Evolutionary conservation across 2,797 vertebrate genomes (phyloP), one percentile per base, ranked within the genome.

Genomic region (Amniataba percoides): DNA sequence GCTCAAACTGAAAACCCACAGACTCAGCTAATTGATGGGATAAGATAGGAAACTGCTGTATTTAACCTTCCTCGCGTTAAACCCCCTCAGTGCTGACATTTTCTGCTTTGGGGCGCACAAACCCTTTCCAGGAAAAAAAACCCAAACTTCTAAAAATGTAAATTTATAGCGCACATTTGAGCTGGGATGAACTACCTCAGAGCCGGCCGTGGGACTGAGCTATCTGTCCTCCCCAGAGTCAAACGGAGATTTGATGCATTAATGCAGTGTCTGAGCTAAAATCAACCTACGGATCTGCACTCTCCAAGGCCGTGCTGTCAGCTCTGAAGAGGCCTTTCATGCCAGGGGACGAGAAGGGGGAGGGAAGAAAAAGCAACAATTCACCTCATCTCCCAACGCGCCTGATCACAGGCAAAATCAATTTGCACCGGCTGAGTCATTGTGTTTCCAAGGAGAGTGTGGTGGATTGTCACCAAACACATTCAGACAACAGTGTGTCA

Each of bases 391-490:
- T 70, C 48, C 69, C 21, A 45, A 48, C 68, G 23, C 14, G 19
- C 56, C 49, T 21, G 58, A 86, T 71, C 23, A 25, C 56, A 53
- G 23, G 60, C 72, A 36, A 45, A 84, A 80, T 65, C 66, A 75
- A 59, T 77, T 60, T 73, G 65, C 60, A 40, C 71, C 6, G 61
- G 25, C 71, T 82, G 74, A 85, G 68, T 77, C 70, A 56, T n/a
- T 53, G 69, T 51, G 64, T 78, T 55, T 70, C 34, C 51, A 73
- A 67, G 36, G 39, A 82, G 51, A 63, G 45, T 7, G 43, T 23
- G 62, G 9, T 45, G 40, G 68, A 55, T 56, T 60, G 49, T 58
- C 45, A 53, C 43, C 52, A 55, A 57, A 69, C 19, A 16, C 45
- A 40, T 5, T 23, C 13, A 59, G 53, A 65, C 43, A 45, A 11